Evolutionary conservation across 2,888 invertebrate species (phyloP), one percentile per base, ranked within the genome.

Genomic region (Helobdella robusta): DNA sequence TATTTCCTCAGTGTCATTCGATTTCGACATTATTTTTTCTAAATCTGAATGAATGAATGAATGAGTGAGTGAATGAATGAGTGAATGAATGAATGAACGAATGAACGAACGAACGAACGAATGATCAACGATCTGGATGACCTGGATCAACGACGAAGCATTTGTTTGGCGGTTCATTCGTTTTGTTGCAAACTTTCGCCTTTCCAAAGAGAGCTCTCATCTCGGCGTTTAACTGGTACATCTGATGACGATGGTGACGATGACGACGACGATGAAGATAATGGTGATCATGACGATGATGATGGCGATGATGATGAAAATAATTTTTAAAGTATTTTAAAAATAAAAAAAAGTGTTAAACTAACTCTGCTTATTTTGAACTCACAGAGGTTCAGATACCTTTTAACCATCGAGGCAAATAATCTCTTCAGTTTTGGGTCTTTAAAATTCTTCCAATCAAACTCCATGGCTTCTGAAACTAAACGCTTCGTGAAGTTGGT

Each of bases 391-490:
- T n/a, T n/a, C n/a, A n/a, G n/a, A n/a, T n/a, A n/a, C n/a, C n/a
- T n/a, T n/a, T n/a, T n/a, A 2, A 86, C 85, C 67, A 88, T 83
- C 68, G 85, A 84, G 74, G 85, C 84, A 75, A 91, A 89, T 81
- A 89, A 88, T 66, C 91, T 84, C 68, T 83, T 83, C 0, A 89
- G 73, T 30, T 84, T 82, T 59, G 83, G 83, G 76, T 89, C 86
- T 66, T 85, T 83, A 75, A 87, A 87, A 15, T 84, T 82, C 66
- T 84, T 83, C 89, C 89, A 90, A 50, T 86, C 83, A 77, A 86
- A 89, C 75, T 84, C 83, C 56, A 85, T 86, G 0, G 90, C 86
- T 75, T 86, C 85, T 72, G 84, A 83, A 86, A 88, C 89, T 0
- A 87, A 86, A 0, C 86, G 82, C 73, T 86, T 86, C 73, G 88